Base-by-base conservation (phyloP, 2,888 invertebrate species). In the Lamproptera curius region DNA sequence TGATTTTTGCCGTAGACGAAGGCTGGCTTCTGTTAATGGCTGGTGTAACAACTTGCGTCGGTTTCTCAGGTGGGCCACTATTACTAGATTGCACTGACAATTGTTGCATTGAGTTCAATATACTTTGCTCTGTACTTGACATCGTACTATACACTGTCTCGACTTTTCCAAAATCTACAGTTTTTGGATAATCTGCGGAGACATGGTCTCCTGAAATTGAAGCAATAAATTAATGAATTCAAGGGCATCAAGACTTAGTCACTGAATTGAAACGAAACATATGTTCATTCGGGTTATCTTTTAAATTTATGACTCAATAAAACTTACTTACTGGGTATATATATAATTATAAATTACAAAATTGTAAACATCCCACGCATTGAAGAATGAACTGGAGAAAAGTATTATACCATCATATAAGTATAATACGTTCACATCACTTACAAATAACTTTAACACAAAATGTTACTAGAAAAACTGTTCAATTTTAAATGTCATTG, bases 71-170 rank as follows among this genome's bases (percentile, higher is more conserved):
- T 57, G 63, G 75, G 58, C 76, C 82, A 77, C 85, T 84, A 62
- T 73, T 76, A 57, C 73, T 75, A 59, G 85, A 76, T 72, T 87
- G 87, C 66, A 87, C 72, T 55, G 86, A 86, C 72, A 87, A 76
- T 75, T 87, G 87, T 76, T 86, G 87, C 80, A 87, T 73, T 61
- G 86, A 85, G 76, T 85, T 86, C 67, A 83, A 76, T 71, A 87
- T 74, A 74, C 80, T 84, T 61, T 83, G 86, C 84, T 87, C 87
- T 60, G 84, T 80, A 84, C 85, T 83, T 73, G 87, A 87, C 87
- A 87, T 87, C 83, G 77, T 87, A 86, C 83, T 76, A 72, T 70
- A 63, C 65, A 70, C 68, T 59, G 57, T 59, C 59, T 50, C 54
- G 61, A 67, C 68, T 67, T 53, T 63, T 56, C 52, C 56, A 63